Conservation (phyloP, 2,113 vertebrate species). For the Corapipo altera region DNA sequence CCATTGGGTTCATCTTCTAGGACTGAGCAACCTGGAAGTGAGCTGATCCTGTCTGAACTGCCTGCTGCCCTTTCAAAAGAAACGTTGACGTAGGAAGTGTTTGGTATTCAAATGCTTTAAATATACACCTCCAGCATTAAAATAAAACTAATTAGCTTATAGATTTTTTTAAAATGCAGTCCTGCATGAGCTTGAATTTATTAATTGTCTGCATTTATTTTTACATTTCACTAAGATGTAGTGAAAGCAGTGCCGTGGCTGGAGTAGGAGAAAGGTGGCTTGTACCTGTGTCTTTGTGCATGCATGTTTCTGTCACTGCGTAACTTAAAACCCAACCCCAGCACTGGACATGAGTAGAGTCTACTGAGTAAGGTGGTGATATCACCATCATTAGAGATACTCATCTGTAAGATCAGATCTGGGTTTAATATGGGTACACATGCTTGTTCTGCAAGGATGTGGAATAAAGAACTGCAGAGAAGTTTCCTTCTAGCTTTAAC, state of each 20-base stretch:
- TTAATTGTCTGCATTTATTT: neutral
- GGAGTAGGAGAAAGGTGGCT: neutral
- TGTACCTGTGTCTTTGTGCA: neutral
- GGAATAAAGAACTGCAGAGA: neutral
- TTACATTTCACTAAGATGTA: neutral
- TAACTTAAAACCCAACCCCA: neutral
- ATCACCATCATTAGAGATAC: neutral
- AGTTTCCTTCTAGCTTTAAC: neutral
- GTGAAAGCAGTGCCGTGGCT: neutral
- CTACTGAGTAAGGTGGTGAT: neutral
- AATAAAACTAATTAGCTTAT: neutral
- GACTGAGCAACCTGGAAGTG: neutral
- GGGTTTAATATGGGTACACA: neutral
- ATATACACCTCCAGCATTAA: neutral
- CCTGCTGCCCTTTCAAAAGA: neutral
- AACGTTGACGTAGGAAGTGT: neutral
- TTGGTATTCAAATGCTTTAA: neutral
- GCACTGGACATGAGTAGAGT: neutral
- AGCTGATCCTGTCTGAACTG: neutral
- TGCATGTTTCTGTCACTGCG: neutral
- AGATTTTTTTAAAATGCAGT: neutral
- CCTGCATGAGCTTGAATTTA: neutral
- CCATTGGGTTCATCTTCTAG: neutral
- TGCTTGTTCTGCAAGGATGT: neutral
- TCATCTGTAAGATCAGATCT: neutral